phyloP scores from a whole-genome alignment of 2,888 invertebrate genomes.

The Agrilus biguttatus region DNA sequence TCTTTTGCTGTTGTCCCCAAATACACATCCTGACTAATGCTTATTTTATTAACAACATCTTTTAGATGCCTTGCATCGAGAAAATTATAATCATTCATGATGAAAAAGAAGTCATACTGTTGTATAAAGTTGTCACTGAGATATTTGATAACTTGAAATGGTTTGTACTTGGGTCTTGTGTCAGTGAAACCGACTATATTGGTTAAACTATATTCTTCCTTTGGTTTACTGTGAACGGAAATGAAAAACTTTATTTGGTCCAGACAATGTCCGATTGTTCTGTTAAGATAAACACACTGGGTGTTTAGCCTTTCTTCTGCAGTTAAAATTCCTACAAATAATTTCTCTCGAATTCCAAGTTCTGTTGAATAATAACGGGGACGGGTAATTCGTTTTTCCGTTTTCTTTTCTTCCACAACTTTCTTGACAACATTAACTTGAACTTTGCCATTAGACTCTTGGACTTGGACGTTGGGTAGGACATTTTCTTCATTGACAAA shows the following conservation, averaged over 20 bases:
- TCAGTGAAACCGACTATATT: slow-evolving; percentile 77
- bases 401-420: slow-evolving; percentile 6
- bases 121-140: slow-evolving; percentile 78
- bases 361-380: slow-evolving; percentile 93
- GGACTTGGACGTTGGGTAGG: no score
- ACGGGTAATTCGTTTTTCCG: slow-evolving; percentile 44
- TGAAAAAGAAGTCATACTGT: slow-evolving; percentile 85
- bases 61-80: slow-evolving; percentile 65
- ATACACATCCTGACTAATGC: slow-evolving; percentile 74
- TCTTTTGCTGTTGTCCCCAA: slow-evolving; percentile 55
- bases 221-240: slow-evolving; percentile 29
- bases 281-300: slow-evolving; percentile 73
- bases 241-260: slow-evolving; percentile 54
- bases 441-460: background rate
- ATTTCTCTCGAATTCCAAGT: slow-evolving; percentile 77
- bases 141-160: slow-evolving; percentile 81
- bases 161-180: slow-evolving; percentile 56
- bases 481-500: no score
- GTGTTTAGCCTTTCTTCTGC: slow-evolving; percentile 56
- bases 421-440: background rate
- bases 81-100: slow-evolving; percentile 73
- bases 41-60: slow-evolving; percentile 59
- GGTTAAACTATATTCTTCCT: slow-evolving; percentile 24
- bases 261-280: slow-evolving; percentile 69
- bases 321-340: slow-evolving; percentile 77